These are phyloP conservation scores for Crenuchus spilurus DNA, from an alignment of 2,797 vertebrate genomes.

Conservation along the genomic window DNA sequence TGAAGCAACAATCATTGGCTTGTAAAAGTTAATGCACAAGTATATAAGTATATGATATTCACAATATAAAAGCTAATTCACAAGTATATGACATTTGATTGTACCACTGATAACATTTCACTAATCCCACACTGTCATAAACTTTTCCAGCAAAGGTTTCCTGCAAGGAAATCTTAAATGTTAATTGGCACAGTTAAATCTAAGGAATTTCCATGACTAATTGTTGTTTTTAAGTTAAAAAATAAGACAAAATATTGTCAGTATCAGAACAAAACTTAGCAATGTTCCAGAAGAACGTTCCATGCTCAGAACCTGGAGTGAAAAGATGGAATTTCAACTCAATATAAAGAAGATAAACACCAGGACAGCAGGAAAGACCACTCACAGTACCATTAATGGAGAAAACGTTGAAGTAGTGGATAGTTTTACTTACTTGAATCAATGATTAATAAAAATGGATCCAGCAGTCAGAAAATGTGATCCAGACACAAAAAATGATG, in stretches of 20 bases:
- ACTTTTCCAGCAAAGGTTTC: background rate
- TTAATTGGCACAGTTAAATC: background rate
- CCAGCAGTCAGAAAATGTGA: no score
- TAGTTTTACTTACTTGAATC: no score
- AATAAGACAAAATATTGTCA: background rate
- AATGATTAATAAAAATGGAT: no score
- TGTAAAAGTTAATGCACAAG: background rate
- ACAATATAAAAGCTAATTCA: background rate
- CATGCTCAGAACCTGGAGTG: no score
- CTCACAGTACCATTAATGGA: no score
- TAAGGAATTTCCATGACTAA: background rate
- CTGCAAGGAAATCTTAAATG: background rate
- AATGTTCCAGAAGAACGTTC: no score
- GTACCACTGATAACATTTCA: background rate
- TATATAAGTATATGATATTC: no score
- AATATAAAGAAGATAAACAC: no score
- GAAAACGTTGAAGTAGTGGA: no score
- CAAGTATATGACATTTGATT: constrained; percentile 11
- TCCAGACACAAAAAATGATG: no score
- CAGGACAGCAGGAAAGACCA: no score
- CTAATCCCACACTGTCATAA: background rate
- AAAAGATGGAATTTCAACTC: no score
- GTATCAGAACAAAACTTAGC: background rate
- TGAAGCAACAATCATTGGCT: background rate
- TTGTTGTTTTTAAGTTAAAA: background rate